Base-by-base conservation (phyloP, 2,113 vertebrate genomes). In the Myotis davidii region DNA sequence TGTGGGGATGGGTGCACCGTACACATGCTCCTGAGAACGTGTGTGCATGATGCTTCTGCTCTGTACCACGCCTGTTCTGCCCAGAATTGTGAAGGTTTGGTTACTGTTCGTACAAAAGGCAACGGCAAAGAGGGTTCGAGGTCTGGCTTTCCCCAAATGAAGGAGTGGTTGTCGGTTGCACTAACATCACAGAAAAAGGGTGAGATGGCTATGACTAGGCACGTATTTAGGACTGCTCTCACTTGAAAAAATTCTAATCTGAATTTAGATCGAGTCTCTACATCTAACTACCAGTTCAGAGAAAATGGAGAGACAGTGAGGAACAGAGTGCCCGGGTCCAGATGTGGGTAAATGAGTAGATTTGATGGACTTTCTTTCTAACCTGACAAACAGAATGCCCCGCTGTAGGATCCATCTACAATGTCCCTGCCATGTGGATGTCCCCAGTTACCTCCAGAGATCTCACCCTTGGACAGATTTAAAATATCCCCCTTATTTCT, bases 391-490 rank as follows among this genome's bases (percentile, higher is more conserved):
- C 17, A 0, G 65, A 54, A 73, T 42, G 34, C 54, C 23, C 7
- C 4, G 34, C 6, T 1, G 1, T 17, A 17, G 27, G 64, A 9
- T 32, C 85, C 20, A 52, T 9, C 45, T 32, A 4, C 6, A 25
- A 11, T 0, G 11, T 17, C 42, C 27, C 64, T n/a, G 42, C 56
- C 11, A 0, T 0, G 23, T 29, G 12, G 27, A 4, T 42, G 5
- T 37, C 56, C 18, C 4, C 37, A 8, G 8, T 34, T 16, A 1
- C 32, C 48, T 76, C 65, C n/a, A 29, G 9, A 54, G 7, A 2
- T 7, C 56, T 45, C 77, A 34, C 17, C 2, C 72, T 50, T 20
- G 17, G 23, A n/a, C 37, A 73, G 32, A 50, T 32, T 73, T 37
- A 5, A 61, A 69, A 65, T 39, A 65, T 29, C 5, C 32, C 27